Evolutionary conservation across 2,113 vertebrate species (phyloP).

Genomic region (Octodon degus): DNA sequence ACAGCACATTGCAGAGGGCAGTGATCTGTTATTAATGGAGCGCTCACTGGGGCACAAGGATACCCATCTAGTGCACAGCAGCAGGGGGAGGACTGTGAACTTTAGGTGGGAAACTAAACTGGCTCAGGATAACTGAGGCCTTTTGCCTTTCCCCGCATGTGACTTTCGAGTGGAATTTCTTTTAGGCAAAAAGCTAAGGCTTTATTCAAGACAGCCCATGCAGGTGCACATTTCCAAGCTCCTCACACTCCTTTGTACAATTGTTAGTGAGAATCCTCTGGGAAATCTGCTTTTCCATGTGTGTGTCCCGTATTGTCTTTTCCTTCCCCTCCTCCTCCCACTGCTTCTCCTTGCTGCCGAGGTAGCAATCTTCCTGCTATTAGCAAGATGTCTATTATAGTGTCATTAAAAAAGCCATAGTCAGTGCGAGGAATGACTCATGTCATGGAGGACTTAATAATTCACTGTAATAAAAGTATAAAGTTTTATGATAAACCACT

Average conservation of each 20-base stretch:
- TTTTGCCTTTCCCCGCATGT: conserved; percentile 58
- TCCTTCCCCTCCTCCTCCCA: conserved; percentile 35
- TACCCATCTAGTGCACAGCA: background rate
- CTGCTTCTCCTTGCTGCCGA: conserved; percentile 82
- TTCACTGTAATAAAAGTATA: conserved; percentile 93
- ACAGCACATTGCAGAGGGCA: background rate
- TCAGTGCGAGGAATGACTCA: conserved; percentile 90
- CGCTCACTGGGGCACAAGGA: conserved; percentile 37
- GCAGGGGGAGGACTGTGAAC: conserved; percentile 56
- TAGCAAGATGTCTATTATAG: conserved; percentile 92
- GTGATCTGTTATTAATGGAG: conserved; percentile 14
- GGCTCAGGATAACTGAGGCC: background rate
- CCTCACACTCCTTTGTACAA: conserved; percentile 56
- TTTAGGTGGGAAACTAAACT: conserved; percentile 61
- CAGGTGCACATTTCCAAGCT: conserved; percentile 8
- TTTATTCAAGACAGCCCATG: conserved; percentile 64
- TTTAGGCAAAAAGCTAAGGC: conserved; percentile 67
- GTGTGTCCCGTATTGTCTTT: conserved; percentile 71
- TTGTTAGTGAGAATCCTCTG: conserved; percentile 70
- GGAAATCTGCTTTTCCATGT: conserved; percentile 73
- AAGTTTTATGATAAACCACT: conserved; percentile 93
- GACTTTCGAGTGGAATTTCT: conserved; percentile 77
- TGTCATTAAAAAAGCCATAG: conserved; percentile 91
- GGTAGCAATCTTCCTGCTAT: conserved; percentile 88
- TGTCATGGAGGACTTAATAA: conserved; percentile 92